Conservation (phyloP, 1,140 invertebrate species). For the Thereuonema tuberculata region DNA sequence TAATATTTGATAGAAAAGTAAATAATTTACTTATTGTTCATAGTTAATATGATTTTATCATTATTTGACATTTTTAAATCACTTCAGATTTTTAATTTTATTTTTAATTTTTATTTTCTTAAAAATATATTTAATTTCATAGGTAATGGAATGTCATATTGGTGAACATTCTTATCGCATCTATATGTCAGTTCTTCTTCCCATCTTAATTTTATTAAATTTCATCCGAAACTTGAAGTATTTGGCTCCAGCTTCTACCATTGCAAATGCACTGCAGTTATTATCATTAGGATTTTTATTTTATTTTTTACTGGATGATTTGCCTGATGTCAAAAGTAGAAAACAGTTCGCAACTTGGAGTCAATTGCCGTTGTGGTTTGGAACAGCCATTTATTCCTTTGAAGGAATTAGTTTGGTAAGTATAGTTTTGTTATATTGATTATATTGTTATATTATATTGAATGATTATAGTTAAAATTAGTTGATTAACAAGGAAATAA, state of each 20-base stretch:
- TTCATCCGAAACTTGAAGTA: slow-evolving; percentile 67
- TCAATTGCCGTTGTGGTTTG: slow-evolving; percentile 64
- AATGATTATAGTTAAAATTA: too few relatives aligned
- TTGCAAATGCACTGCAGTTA: slow-evolving; percentile 51
- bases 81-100: not conserved
- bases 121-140: slow-evolving; percentile 51
- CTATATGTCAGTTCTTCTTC: slow-evolving; percentile 58
- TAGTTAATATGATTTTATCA: too few relatives aligned
- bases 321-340: slow-evolving; percentile 45
- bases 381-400: slow-evolving; percentile 76
- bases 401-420: slow-evolving; percentile 73
- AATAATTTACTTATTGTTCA: too few relatives aligned
- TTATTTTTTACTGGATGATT: slow-evolving; percentile 59
- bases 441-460: too few relatives aligned
- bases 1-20: too few relatives aligned
- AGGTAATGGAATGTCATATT: slow-evolving; percentile 35
- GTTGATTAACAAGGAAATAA: too few relatives aligned
- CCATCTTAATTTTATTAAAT: slow-evolving; percentile 55
- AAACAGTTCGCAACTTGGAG: slow-evolving; percentile 46
- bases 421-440: slow-evolving; percentile 24
- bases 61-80: not conserved
- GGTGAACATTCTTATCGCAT: too few relatives aligned
- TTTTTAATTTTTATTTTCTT: slow-evolving; percentile 41
- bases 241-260: slow-evolving; percentile 60
- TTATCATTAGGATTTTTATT: slow-evolving; percentile 60